Evolutionary conservation across 2,113 vertebrate species (phyloP), one percentile per base, ranked within the genome.

Genomic region (Sakesphorus luctuosus): DNA sequence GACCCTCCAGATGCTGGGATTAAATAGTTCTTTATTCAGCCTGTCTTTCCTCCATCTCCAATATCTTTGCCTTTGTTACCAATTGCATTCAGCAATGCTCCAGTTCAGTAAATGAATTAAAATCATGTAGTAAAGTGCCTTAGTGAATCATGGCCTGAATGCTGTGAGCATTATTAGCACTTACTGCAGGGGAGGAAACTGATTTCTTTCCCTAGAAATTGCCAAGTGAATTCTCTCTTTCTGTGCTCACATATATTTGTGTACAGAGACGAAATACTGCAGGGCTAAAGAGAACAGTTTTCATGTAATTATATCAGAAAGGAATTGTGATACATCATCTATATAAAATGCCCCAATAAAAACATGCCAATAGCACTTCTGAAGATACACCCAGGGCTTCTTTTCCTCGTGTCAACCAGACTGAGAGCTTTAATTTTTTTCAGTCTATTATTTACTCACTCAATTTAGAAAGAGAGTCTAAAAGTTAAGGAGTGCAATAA

Each of bases 391-490:
- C 90, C 93, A 88, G 68, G 61, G 94, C 93, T 97, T 94, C 82
- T 68, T 93, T 84, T 55, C 9, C 73, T 94, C 56, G 58, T 97
- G 94, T 95, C 95, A 96, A 77, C 73, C 92, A 96, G 93, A 95
- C 87, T 90, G 75, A 96, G 84, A 93, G 87, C 92, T 97, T 97
- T 97, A 97, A 97, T 97, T 95, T 94, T 35, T 88, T 94, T 31
- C 75, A 73, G 65, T 76, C 62, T 88, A 13, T 95, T 96, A 93
- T 92, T 92, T 97, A 68, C 33, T 94, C 79, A 31, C 61, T 92
- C 85, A 84, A 46, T 94, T 94, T 68, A 76, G 89, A 92, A 96
- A 90, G 7, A 65, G 49, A 84, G 23, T 13, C 75, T 43, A 59
- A 55, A 80, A 84, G 90, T 94, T 89, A 75, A 81, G 82, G 91